Evolutionary conservation across 2,113 vertebrate species (phyloP).

Genomic region (Callithrix jacchus): DNA sequence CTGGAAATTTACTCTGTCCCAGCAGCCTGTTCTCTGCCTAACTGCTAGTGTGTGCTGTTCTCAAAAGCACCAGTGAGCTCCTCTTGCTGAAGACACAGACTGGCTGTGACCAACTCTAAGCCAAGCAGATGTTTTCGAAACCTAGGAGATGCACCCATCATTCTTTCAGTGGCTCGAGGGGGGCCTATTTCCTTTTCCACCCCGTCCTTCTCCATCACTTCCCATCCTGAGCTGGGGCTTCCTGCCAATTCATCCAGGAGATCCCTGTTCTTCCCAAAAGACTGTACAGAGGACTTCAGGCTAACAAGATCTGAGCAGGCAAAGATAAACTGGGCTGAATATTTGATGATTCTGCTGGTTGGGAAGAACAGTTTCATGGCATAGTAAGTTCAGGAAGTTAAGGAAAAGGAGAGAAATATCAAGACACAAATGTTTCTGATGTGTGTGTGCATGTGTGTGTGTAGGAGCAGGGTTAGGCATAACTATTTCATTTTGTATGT

Average conservation of each 20-base stretch:
- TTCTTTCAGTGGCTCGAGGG: slow-evolving; percentile 65
- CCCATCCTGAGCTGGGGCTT: slow-evolving; percentile 50
- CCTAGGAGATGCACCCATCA: slow-evolving; percentile 69
- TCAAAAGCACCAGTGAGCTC: slow-evolving; percentile 71
- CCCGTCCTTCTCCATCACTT: slow-evolving; percentile 12
- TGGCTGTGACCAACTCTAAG: slow-evolving; percentile 77
- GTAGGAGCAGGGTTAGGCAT: neutral
- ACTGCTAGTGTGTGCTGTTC: slow-evolving; percentile 66
- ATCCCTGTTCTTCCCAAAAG: neutral
- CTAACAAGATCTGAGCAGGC: slow-evolving; percentile 55
- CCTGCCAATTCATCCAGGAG: slow-evolving; percentile 62
- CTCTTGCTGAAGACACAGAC: slow-evolving; percentile 74
- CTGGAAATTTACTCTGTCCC: slow-evolving; percentile 60
- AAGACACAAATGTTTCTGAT: neutral
- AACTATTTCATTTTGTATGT: neutral
- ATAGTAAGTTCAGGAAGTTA: slow-evolving; percentile 36
- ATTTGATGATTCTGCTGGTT: slow-evolving; percentile 57
- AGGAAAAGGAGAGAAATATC: neutral
- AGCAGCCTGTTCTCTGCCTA: slow-evolving; percentile 54
- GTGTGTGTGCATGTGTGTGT: neutral
- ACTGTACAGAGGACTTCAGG: neutral
- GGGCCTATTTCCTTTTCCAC: slow-evolving; percentile 44
- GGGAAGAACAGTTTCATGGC: slow-evolving; percentile 25
- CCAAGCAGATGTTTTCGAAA: slow-evolving; percentile 78
- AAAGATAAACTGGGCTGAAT: slow-evolving; percentile 65